Percentiles rank a stretch among this genome's conserved stretches.
Conservation (phyloP, 1,140 invertebrate species). For the Thrips palmi region DNA sequence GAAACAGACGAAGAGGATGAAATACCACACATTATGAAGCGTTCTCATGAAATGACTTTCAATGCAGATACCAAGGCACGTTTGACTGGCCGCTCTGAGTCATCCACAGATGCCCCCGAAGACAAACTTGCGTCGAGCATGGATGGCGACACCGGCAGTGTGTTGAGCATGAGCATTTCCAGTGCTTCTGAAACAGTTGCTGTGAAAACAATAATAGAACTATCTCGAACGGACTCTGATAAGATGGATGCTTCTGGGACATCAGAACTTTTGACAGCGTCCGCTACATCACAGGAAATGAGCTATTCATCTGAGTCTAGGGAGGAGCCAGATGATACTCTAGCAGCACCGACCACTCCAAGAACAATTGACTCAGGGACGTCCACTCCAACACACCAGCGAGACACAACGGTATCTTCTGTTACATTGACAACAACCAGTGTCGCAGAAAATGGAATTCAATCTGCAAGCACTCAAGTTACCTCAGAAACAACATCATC, state of each 20-base stretch:
- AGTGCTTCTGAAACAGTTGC: constrained; percentile 30
- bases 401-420: constrained; percentile 22
- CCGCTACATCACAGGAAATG: constrained; percentile 19
- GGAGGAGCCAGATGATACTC: constrained; percentile 19
- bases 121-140: constrained; percentile 32
- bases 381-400: constrained; percentile 17
- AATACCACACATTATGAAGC: constrained; percentile 41
- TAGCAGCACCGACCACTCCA: constrained; percentile 13
- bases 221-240: constrained; percentile 23
- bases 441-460: constrained; percentile 26
- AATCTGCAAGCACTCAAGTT: constrained; percentile 32
- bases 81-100: constrained; percentile 19
- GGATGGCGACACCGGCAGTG: constrained; percentile 31
- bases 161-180: constrained; percentile 31
- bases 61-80: constrained; percentile 39
- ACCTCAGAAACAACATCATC: constrained; percentile 26
- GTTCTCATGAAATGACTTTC: constrained; percentile 79
- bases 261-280: constrained; percentile 26
- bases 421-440: constrained; percentile 33
- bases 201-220: constrained; percentile 32
- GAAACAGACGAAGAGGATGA: constrained; percentile 16
- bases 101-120: constrained; percentile 14
- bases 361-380: constrained; percentile 20
- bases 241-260: constrained; percentile 27
- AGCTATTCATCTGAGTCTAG: constrained; percentile 16